A percentile compares a stretch with the other conserved stretches of the same genome.
These are phyloP conservation scores for Odontomyia ornata DNA, from an alignment of 2,888 invertebrate genomes.

Conservation along the genomic window DNA sequence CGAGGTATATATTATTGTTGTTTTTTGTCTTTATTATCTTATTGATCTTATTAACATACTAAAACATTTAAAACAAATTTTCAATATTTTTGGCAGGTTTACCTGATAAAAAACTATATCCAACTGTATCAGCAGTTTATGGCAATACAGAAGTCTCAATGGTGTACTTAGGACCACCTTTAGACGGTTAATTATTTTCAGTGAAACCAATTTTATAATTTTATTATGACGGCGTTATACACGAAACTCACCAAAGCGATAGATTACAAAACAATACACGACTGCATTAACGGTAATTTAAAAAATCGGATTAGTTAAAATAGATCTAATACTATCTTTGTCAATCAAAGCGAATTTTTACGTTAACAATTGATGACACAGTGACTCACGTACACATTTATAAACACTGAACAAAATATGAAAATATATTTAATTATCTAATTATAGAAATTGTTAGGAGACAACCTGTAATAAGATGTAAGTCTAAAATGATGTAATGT, in stretches of 20 bases:
- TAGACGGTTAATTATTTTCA: conserved; percentile 80
- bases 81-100: conserved; percentile 69
- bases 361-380: not conserved
- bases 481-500: conserved; percentile 15
- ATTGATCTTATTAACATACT: not conserved
- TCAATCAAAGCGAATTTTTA: not conserved
- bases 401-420: conserved; percentile 2
- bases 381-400: too few relatives aligned
- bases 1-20: conserved; percentile 70
- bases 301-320: not conserved
- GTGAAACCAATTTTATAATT: conserved; percentile 15
- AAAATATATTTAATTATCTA: not conserved
- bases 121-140: conserved; percentile 97
- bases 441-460: not conserved
- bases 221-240: not conserved
- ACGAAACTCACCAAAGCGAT: conserved; percentile 30
- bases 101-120: conserved; percentile 91
- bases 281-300: conserved; percentile 7
- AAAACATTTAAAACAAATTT: too few relatives aligned
- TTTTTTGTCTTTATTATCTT: not conserved
- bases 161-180: conserved; percentile 96
- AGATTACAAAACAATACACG: not conserved
- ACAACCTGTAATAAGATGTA: conserved; percentile 2
- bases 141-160: conserved; percentile 99
- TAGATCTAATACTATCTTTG: not conserved